phyloP scores from a whole-genome alignment of 2,888 invertebrate genomes.

The Tiliacea citrago region DNA sequence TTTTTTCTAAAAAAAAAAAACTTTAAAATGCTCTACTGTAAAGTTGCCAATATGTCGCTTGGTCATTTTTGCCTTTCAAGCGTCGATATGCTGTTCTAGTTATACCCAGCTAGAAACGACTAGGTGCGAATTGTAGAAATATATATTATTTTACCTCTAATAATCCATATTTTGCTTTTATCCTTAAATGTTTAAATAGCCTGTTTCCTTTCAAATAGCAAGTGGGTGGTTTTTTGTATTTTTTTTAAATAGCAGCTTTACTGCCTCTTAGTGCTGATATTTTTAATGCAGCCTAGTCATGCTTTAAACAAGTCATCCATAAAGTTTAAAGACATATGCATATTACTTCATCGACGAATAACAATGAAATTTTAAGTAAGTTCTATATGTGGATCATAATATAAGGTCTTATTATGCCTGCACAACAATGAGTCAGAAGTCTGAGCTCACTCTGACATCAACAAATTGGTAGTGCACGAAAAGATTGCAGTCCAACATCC shows the following conservation, averaged over 20 bases:
- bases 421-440: slow-evolving; percentile 72
- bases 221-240: slow-evolving; percentile 12
- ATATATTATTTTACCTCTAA: slow-evolving; percentile 39
- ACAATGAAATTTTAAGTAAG: slow-evolving; percentile 38
- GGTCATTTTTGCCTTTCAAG: too few species aligned
- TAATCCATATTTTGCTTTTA: slow-evolving; percentile 46
- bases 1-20: too few species aligned
- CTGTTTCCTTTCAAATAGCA: slow-evolving; percentile 43
- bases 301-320: slow-evolving; percentile 20
- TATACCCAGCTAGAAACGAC: slow-evolving; percentile 30
- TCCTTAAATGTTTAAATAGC: slow-evolving; percentile 48
- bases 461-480: slow-evolving; percentile 67
- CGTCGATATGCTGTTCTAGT: slow-evolving; percentile 36
- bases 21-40: too few species aligned
- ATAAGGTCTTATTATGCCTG: slow-evolving; percentile 57
- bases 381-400: slow-evolving; percentile 57
- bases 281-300: slow-evolving; percentile 18
- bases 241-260: slow-evolving; percentile 26
- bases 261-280: slow-evolving; percentile 15
- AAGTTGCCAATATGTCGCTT: too few species aligned
- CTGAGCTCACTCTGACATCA: slow-evolving; percentile 80
- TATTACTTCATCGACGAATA: slow-evolving; percentile 44
- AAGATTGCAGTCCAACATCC: slow-evolving; percentile 69
- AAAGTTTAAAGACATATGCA: slow-evolving; percentile 22
- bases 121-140: slow-evolving; percentile 34